These are phyloP conservation scores for Papilio gigon DNA, from an alignment of 2,888 invertebrate genomes.

Conservation along the genomic window DNA sequence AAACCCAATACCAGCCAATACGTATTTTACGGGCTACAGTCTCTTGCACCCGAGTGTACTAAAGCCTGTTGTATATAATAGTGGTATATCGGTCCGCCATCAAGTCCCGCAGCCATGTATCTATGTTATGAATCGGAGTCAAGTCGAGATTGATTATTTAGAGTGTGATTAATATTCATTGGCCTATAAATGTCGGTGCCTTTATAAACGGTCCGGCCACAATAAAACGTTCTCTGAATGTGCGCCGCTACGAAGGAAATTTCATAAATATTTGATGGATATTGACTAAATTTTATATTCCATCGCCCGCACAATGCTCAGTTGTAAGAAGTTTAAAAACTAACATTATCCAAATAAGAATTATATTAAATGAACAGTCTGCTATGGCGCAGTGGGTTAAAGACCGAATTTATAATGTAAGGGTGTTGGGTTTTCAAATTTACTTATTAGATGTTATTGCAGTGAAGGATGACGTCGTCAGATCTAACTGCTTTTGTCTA, in stretches of 20 bases:
- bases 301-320: neutral
- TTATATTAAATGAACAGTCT: too few species aligned
- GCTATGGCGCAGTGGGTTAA: too few species aligned
- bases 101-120: neutral
- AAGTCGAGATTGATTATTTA: conserved; percentile 4
- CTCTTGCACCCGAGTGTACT: too few species aligned
- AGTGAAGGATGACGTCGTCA: too few species aligned
- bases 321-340: neutral
- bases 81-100: neutral
- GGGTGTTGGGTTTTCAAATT: too few species aligned
- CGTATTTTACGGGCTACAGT: too few species aligned
- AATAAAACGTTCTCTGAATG: conserved; percentile 6
- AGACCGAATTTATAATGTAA: too few species aligned
- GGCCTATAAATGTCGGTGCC: conserved; percentile 16
- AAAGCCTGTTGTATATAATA: too few species aligned
- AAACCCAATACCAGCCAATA: too few species aligned
- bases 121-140: neutral
- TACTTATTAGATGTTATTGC: too few species aligned
- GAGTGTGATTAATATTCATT: conserved; percentile 26
- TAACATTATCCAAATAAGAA: neutral
- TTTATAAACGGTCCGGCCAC: conserved; percentile 11
- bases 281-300: conserved; percentile 32
- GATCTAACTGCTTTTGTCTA: too few species aligned
- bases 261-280: conserved; percentile 29
- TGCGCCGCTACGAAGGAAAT: neutral